Conservation (phyloP, 2,113 vertebrate species). For the Aix galericulata region DNA sequence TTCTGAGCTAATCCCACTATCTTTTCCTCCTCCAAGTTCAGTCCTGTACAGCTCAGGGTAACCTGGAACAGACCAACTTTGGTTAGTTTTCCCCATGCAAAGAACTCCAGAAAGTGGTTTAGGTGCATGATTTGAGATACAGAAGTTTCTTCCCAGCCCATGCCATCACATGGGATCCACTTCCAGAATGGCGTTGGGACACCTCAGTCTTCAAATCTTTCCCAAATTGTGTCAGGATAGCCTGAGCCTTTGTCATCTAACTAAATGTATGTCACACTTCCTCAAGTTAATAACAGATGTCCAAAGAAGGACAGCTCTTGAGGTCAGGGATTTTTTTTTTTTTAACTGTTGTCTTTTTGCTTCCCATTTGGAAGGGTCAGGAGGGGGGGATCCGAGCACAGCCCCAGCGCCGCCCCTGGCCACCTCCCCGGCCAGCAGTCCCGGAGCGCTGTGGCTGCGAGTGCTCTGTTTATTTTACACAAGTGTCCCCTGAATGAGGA, state of each 20-base stretch:
- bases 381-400: neutral
- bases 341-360: neutral
- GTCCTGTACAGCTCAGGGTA: neutral
- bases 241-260: constrained; percentile 1
- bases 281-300: constrained; percentile 39
- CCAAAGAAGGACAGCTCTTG: constrained; percentile 32
- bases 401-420: accelerated
- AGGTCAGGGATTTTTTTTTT: neutral
- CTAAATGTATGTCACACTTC: constrained; percentile 37
- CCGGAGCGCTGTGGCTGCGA: constrained; percentile 35
- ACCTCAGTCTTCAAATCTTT: constrained; percentile 13
- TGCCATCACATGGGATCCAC: neutral
- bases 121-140: neutral
- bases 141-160: neutral
- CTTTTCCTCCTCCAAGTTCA: accelerated
- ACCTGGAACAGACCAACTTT: neutral
- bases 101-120: neutral
- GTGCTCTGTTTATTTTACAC: constrained; percentile 87
- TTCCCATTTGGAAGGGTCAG: neutral
- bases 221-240: neutral
- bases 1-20: neutral
- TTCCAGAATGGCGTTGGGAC: accelerated
- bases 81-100: neutral
- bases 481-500: constrained; percentile 86
- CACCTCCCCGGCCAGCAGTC: neutral